Conservation (phyloP, 2,113 vertebrate genomes). For the Speoplatyrhinus poulsoni region DNA sequence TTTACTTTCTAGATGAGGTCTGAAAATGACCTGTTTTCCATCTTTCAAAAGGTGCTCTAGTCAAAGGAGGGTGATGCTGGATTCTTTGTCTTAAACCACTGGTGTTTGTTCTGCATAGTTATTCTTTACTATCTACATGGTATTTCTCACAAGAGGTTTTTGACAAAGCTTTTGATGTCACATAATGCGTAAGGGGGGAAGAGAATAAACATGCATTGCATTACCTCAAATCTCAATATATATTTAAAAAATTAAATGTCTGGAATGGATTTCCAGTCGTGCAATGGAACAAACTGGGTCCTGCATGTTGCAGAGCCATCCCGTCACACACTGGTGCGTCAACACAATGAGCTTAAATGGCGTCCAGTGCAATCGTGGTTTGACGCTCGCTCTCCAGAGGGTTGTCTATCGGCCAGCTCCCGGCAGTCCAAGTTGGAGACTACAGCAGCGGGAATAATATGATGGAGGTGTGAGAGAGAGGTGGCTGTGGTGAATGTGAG, state of each 20-base stretch:
- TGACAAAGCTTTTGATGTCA: constrained; percentile 44
- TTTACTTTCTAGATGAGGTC: constrained; percentile 45
- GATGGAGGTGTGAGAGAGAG: constrained; percentile 51
- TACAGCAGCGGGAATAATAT: not conserved
- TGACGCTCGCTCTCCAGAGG: constrained; percentile 1
- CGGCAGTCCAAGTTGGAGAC: not conserved
- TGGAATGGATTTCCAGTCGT: not conserved
- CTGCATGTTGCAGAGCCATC: not conserved
- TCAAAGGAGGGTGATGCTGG: constrained; percentile 11
- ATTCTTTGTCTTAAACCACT: constrained; percentile 21
- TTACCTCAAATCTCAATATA: constrained; percentile 4
- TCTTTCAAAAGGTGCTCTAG: constrained; percentile 38
- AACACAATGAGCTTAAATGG: constrained; percentile 17
- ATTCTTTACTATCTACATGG: constrained; percentile 38
- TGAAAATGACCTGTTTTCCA: constrained; percentile 43
- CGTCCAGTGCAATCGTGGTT: constrained; percentile 5
- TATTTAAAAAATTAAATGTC: constrained; percentile 4
- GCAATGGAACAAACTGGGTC: constrained; percentile 10
- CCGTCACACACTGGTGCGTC: constrained; percentile 4
- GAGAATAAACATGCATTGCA: constrained; percentile 1
- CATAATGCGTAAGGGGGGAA: constrained; percentile 12
- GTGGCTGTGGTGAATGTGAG: constrained; percentile 45
- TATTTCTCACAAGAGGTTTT: constrained; percentile 31
- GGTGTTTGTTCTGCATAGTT: constrained; percentile 15
- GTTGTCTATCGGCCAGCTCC: constrained; percentile 1